phyloP scores from a whole-genome alignment of 2,113 vertebrate species.

The Crotalus horridus region DNA sequence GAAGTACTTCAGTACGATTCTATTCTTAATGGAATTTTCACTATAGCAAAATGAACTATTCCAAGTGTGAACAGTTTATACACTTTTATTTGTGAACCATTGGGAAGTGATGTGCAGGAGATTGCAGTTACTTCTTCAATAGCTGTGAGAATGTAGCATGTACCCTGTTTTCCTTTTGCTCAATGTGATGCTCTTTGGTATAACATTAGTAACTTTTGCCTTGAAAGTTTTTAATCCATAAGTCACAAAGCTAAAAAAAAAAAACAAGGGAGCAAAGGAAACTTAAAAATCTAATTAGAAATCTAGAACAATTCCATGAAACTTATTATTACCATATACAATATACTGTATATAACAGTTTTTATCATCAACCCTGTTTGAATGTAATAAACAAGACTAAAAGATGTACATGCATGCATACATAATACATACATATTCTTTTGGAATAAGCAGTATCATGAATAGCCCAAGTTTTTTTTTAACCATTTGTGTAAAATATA shows the following conservation, averaged over 20 bases:
- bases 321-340: neutral
- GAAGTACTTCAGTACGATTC: neutral
- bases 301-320: neutral
- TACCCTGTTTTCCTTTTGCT: too few relatives aligned
- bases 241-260: neutral
- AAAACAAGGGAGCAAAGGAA: neutral
- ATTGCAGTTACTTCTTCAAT: neutral
- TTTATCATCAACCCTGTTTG: neutral
- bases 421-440: neutral
- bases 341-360: neutral
- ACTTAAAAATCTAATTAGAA: neutral
- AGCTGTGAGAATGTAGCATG: neutral
- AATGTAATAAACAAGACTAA: neutral
- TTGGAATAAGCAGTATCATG: neutral
- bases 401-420: neutral
- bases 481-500: neutral
- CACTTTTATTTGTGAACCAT: neutral
- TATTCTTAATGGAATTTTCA: neutral
- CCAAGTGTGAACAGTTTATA: neutral
- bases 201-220: neutral
- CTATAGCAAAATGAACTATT: neutral
- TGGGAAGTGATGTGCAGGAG: neutral
- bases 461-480: neutral
- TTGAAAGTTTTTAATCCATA: neutral
- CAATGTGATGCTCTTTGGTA: neutral